Evolutionary conservation across 2,797 vertebrate species (phyloP).

Genomic region (Crypturellus tataupa): DNA sequence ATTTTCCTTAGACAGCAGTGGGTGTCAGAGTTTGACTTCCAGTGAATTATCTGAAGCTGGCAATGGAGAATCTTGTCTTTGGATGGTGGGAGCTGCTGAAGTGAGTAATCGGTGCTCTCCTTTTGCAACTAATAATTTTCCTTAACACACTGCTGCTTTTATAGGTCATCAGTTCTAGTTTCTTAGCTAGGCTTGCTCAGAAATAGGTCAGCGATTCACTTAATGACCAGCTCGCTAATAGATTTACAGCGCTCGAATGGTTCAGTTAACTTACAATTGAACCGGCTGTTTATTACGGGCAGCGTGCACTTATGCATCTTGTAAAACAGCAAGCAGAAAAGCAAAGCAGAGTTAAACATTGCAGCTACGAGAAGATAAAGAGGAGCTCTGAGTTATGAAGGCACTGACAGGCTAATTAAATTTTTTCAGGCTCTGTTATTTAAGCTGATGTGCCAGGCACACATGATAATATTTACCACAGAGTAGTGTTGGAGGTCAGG

Average conservation of each 20-base stretch:
- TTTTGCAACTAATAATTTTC: not conserved
- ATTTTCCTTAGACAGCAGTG: not conserved
- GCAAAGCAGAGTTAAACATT: not conserved
- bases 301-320: not conserved
- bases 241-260: slow-evolving; percentile 26
- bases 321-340: not conserved
- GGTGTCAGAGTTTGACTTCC: not conserved
- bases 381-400: not conserved
- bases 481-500: not conserved
- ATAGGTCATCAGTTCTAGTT: slow-evolving; percentile 22
- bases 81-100: not conserved
- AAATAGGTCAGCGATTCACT: slow-evolving; percentile 57
- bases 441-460: not conserved
- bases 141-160: slow-evolving; percentile 30
- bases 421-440: not conserved
- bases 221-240: slow-evolving; percentile 19
- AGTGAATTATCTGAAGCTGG: not conserved
- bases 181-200: slow-evolving; percentile 28
- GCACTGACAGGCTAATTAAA: not conserved
- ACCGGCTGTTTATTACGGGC: not conserved
- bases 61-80: not conserved
- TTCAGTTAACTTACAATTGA: slow-evolving; percentile 17
- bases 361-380: not conserved
- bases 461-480: not conserved
- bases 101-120: not conserved